Base-by-base conservation (phyloP, 2,888 invertebrate species). In the Drosophila siamana region DNA sequence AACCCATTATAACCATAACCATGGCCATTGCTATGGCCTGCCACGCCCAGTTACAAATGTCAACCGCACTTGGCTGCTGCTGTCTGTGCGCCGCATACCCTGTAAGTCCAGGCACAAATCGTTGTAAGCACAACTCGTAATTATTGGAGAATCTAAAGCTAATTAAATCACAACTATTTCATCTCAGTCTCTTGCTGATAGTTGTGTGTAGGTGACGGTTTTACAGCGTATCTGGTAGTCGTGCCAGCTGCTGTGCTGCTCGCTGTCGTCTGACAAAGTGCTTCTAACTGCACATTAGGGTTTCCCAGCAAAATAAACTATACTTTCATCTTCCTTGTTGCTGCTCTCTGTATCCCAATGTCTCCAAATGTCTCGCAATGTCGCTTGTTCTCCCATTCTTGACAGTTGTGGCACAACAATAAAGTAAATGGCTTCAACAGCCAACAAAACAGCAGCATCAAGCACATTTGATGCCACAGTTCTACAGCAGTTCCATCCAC, bases 271-370 rank as follows among this genome's bases (percentile, higher is more conserved):
- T 71, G 75, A 74, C 82, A 85, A 78, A 81, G 78, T 74, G 83
- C 68, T 68, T 62, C 79, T 68, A 71, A 71, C 67, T 68, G 74
- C 65, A 81, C 74, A 81, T 79, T 79, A 75, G 67, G 56, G 64
- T 46, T 51, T 40, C n/a, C 28, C 61, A 46, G 9, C 30, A 33
- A 30, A 51, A 60, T 50, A 69, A 38, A 62, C 43, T 43, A 46
- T 40, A 2, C 36, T 8, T 41, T 43, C 13, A 8, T 51, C 36
- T 43, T 4, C 24, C n/a, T 24, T 7, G 11, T 30, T 30, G 9
- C 28, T 11, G 30, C 30, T 30, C 30, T n/a, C n/a, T n/a, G n/a
- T n/a, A n/a, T n/a, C n/a, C n/a, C n/a, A n/a, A n/a, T n/a, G n/a
- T n/a, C n/a, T n/a, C n/a, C n/a, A n/a, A n/a, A n/a, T n/a, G n/a